These are phyloP conservation scores for Brenthis hecate DNA, from an alignment of 2,888 invertebrate genomes.

Conservation along the genomic window DNA sequence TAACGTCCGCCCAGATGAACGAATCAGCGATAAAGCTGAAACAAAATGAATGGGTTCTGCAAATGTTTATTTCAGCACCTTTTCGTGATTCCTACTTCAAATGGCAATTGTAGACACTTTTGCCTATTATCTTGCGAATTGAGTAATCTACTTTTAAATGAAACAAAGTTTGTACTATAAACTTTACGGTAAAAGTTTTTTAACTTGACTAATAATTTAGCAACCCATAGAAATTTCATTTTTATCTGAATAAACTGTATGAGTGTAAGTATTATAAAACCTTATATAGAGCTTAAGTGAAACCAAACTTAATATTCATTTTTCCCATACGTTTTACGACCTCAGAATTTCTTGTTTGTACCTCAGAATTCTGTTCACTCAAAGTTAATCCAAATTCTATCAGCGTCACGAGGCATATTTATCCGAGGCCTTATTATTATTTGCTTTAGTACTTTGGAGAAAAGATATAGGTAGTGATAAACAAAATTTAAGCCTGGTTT, in stretches of 20 bases:
- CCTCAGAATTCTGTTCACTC: conserved; percentile 22
- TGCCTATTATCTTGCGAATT: conserved; percentile 15
- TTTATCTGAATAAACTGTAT: no score
- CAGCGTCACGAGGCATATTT: conserved; percentile 35
- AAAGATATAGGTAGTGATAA: conserved; percentile 18
- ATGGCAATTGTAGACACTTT: conserved; percentile 7
- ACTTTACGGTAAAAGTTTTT: neutral
- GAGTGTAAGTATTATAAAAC: no score
- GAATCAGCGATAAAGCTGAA: conserved; percentile 24
- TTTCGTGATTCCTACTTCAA: conserved; percentile 12
- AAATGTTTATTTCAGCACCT: conserved; percentile 21
- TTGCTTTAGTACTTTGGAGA: conserved; percentile 18
- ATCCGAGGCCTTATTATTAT: conserved; percentile 31
- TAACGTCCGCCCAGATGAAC: conserved; percentile 22
- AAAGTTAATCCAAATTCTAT: conserved; percentile 36
- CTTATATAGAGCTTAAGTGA: no score
- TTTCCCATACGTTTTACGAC: no score
- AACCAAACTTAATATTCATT: no score
- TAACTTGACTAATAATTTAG: no score
- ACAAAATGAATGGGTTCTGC: conserved; percentile 21
- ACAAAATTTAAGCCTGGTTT: conserved; percentile 22
- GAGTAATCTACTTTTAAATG: neutral
- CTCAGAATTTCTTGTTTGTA: neutral
- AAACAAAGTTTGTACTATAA: conserved; percentile 1
- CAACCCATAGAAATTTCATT: no score